Evolutionary conservation across 1,140 invertebrate genomes (phyloP), one percentile per base, ranked within the genome.

Genomic region (Pomacea maculata): DNA sequence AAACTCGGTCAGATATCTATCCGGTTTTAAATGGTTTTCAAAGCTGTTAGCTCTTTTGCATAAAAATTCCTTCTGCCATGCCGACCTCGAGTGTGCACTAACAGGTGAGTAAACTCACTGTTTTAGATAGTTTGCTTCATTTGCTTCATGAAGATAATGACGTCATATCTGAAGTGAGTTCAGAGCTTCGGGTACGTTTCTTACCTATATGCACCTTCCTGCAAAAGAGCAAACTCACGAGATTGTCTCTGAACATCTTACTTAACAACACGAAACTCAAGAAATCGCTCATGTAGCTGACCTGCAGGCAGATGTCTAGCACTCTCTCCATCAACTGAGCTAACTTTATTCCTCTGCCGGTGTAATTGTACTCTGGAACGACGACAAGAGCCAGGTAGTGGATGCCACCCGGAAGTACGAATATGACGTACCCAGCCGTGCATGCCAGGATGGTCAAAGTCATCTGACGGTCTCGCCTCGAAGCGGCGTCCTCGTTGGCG

Each of bases 271-370:
- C 52, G 54, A 76, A 64, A 54, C n/a, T 64, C 7, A 61, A n/a
- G 34, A 76, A 61, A 54, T 76, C 54, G 15, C 21, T 76, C 19
- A 29, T 61, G 21, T 76, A 76, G 55, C 75, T 76, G 54, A 73
- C 11, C 3, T 34, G n/a, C 34, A 52, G 25, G 71, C 71, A 73
- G 10, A 73, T 52, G 34, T 45, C 25, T 10, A 3, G 19, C 2
- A 45, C 25, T 34, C 52, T 52, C 1, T 73, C 71, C 71, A 73
- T 73, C 29, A 73, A 21, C 10, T 11, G 45, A 29, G 8, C 15
- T 11, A 73, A 25, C 1, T 52, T 34, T 11, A 15, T 7, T 52
- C 34, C 71, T 5, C 12, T 29, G 29, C 71, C 71, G 15, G 19
- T 14, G 5, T 34, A 34, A 52, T 54, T 54, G 71, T 73, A 73